A percentile compares a stretch with the other conserved stretches of the same genome.
These are phyloP conservation scores for Solea senegalensis DNA, from an alignment of 2,113 vertebrate genomes.

Conservation along the genomic window DNA sequence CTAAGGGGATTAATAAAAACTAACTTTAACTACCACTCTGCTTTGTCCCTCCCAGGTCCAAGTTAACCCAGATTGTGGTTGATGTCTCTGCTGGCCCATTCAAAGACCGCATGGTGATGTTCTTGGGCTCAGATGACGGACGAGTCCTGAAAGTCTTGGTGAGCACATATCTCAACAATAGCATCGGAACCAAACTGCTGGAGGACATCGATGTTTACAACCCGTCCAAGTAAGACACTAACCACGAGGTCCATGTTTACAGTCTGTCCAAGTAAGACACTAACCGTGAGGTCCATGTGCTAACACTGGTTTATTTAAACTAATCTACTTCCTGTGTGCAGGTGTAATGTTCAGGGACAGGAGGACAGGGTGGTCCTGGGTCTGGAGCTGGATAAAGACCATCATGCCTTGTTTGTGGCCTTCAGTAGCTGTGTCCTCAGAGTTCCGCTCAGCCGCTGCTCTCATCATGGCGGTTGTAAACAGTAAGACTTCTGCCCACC, in stretches of 20 bases:
- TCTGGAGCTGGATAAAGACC: conserved; percentile 85
- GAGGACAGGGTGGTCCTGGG: conserved; percentile 82
- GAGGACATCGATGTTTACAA: conserved; percentile 89
- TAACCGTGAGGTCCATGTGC: too few species aligned
- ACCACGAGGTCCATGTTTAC: not conserved
- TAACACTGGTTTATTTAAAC: not conserved
- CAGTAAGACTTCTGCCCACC: conserved; percentile 62
- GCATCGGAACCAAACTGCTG: conserved; percentile 76
- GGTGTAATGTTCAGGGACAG: conserved; percentile 82
- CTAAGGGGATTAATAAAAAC: too few species aligned
- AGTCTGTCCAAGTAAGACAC: too few species aligned
- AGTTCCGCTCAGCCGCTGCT: conserved; percentile 86
- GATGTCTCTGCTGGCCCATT: conserved; percentile 84
- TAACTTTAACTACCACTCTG: too few species aligned
- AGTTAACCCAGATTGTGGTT: conserved; percentile 87
- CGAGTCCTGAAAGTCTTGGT: conserved; percentile 87
- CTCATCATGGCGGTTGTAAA: conserved; percentile 76
- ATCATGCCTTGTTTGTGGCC: conserved; percentile 86
- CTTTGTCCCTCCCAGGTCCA: conserved; percentile 69
- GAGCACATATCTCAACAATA: conserved; percentile 49
- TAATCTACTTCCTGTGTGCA: conserved; percentile 43
- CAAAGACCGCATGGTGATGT: conserved; percentile 86
- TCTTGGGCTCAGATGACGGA: conserved; percentile 89
- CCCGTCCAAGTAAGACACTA: conserved; percentile 60
- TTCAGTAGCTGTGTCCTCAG: conserved; percentile 86